Conservation (phyloP, 1,140 invertebrate species). For the Apis florea region DNA sequence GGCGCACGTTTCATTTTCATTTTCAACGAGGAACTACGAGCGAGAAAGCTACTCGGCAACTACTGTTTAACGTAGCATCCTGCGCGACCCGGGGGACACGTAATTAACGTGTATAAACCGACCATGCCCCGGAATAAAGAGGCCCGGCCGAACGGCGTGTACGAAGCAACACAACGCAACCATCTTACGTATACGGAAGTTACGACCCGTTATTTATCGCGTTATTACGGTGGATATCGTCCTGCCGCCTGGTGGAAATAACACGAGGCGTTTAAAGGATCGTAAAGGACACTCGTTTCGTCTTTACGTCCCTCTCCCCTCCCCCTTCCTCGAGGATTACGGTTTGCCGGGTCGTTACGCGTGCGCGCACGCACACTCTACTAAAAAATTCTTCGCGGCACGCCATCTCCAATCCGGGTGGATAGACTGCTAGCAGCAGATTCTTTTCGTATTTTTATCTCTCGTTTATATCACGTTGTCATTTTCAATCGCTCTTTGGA, state of each 20-base stretch:
- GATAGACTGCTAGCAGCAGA: too few species aligned
- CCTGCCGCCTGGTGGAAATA: slow-evolving; percentile 35
- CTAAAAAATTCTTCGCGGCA: slow-evolving; percentile 33
- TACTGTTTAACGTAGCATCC: neutral
- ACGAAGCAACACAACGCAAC: neutral
- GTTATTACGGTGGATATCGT: slow-evolving; percentile 40
- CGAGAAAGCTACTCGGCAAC: slow-evolving; percentile 5
- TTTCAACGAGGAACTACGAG: neutral
- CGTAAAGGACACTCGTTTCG: slow-evolving; percentile 47
- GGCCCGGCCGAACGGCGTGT: neutral
- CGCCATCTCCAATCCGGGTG: neutral
- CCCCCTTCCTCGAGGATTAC: slow-evolving; percentile 8
- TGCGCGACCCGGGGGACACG: neutral
- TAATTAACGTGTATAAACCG: slow-evolving; percentile 35
- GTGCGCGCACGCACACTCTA: slow-evolving; percentile 19
- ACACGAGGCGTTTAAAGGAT: slow-evolving; percentile 43
- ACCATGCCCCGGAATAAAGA: slow-evolving; percentile 9
- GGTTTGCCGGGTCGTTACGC: slow-evolving; percentile 17
- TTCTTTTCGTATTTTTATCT: neutral
- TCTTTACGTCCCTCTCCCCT: slow-evolving; percentile 19
- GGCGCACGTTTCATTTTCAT: neutral
- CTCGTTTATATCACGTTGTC: too few species aligned
- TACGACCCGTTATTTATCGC: slow-evolving; percentile 48
- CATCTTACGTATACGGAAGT: slow-evolving; percentile 12
- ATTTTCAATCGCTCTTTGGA: too few species aligned